phyloP scores from a whole-genome alignment of 1,140 invertebrate genomes.

The Macrocentrus cingulum region DNA sequence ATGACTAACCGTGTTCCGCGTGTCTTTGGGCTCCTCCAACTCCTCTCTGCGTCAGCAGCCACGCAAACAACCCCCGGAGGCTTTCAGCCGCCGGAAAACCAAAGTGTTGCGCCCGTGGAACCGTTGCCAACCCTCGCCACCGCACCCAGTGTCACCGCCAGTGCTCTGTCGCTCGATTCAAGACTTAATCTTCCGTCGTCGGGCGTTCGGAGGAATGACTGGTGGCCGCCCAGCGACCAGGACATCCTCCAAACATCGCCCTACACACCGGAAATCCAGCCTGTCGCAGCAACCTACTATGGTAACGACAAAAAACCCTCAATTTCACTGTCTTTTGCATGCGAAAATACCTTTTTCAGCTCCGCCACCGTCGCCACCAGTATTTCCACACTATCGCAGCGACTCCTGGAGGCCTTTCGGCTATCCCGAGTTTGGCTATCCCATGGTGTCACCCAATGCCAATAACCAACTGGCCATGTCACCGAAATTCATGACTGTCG shows the following conservation, averaged over 20 bases:
- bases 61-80: too few relatives aligned
- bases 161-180: background rate
- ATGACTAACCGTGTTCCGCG: too few relatives aligned
- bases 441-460: slow-evolving; percentile 26
- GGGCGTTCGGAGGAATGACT: slow-evolving; percentile 24
- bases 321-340: background rate
- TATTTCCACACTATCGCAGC: slow-evolving; percentile 29
- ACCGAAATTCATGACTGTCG: slow-evolving; percentile 50
- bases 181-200: background rate
- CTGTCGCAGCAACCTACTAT: slow-evolving; percentile 38
- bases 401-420: slow-evolving; percentile 28
- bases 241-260: slow-evolving; percentile 27
- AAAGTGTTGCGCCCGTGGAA: too few relatives aligned
- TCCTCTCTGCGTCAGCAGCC: too few relatives aligned
- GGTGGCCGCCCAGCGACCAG: slow-evolving; percentile 23
- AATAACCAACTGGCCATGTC: slow-evolving; percentile 43
- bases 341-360: background rate
- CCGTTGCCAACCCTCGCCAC: too few relatives aligned
- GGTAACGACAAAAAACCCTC: slow-evolving; percentile 31
- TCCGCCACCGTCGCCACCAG: background rate
- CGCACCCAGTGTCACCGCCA: background rate
- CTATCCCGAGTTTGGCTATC: slow-evolving; percentile 35
- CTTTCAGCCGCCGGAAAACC: too few relatives aligned
- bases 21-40: too few relatives aligned
- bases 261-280: slow-evolving; percentile 18